phyloP scores from a whole-genome alignment of 2,113 vertebrate genomes.

The Ploceus nigricollis region DNA sequence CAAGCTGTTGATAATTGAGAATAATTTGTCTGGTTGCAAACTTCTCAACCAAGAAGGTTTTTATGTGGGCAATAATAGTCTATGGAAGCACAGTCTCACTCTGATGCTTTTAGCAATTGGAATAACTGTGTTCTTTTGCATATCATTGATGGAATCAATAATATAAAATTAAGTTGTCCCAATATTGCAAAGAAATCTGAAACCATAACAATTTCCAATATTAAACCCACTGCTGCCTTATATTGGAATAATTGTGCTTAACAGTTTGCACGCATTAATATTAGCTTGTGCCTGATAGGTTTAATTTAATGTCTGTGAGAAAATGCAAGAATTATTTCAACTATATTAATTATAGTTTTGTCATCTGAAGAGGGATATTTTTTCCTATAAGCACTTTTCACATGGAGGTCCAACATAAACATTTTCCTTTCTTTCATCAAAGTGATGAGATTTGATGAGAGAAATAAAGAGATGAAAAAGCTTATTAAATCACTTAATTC shows the following conservation, averaged over 20 bases:
- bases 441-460: not conserved
- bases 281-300: not conserved
- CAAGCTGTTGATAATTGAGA: not conserved
- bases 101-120: not conserved
- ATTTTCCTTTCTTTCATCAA: slow-evolving; percentile 28
- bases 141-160: not conserved
- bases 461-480: slow-evolving; percentile 24
- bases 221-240: not conserved
- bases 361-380: not conserved
- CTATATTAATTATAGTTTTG: slow-evolving; percentile 28
- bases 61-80: not conserved
- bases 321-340: slow-evolving; percentile 31
- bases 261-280: not conserved
- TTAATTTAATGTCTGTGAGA: slow-evolving; percentile 19
- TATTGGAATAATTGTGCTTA: not conserved
- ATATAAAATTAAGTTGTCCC: not conserved
- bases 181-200: not conserved
- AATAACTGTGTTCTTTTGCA: not conserved
- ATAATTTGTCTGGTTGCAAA: not conserved
- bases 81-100: not conserved
- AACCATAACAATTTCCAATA: not conserved
- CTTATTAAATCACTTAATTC: slow-evolving; percentile 5
- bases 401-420: slow-evolving; percentile 4
- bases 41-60: not conserved
- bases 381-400: slow-evolving; percentile 42